These are phyloP conservation scores for Punctoribates punctum DNA, from an alignment of 2,888 invertebrate species.

Conservation along the genomic window DNA sequence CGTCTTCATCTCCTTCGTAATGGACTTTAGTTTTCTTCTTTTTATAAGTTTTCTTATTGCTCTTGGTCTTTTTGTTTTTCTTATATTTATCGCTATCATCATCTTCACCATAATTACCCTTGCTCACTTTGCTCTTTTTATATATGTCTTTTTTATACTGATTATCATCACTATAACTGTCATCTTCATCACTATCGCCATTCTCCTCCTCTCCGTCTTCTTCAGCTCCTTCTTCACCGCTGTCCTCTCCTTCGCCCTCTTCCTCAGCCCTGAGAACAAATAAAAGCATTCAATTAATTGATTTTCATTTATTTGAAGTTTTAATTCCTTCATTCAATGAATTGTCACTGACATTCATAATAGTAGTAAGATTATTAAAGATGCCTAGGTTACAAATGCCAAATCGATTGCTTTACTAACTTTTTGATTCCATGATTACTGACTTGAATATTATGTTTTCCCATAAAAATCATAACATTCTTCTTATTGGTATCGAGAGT, in stretches of 20 bases:
- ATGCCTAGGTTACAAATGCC: no score
- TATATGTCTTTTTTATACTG: neutral
- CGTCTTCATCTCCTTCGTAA: neutral
- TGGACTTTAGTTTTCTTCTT: neutral
- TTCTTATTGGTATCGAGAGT: neutral
- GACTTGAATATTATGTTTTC: conserved; percentile 31
- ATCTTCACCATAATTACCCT: neutral
- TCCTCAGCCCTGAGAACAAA: neutral
- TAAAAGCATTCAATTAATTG: neutral
- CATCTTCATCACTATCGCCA: neutral
- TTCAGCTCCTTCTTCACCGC: neutral
- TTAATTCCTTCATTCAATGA: neutral
- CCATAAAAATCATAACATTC: conserved; percentile 13
- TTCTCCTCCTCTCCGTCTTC: neutral
- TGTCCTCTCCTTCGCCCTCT: neutral
- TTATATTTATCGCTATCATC: neutral
- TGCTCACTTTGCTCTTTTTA: neutral
- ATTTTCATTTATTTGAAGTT: neutral
- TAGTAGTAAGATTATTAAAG: no score
- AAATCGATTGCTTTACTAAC: no score
- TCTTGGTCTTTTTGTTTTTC: conserved; percentile 1
- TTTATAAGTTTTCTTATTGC: neutral
- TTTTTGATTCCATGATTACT: conserved; percentile 20
- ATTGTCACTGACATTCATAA: no score
- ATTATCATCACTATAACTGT: neutral